A percentile compares a stretch with the other conserved stretches of the same genome.
These are phyloP conservation scores for Iguana delicatissima DNA, from an alignment of 2,797 vertebrate genomes.

Conservation along the genomic window DNA sequence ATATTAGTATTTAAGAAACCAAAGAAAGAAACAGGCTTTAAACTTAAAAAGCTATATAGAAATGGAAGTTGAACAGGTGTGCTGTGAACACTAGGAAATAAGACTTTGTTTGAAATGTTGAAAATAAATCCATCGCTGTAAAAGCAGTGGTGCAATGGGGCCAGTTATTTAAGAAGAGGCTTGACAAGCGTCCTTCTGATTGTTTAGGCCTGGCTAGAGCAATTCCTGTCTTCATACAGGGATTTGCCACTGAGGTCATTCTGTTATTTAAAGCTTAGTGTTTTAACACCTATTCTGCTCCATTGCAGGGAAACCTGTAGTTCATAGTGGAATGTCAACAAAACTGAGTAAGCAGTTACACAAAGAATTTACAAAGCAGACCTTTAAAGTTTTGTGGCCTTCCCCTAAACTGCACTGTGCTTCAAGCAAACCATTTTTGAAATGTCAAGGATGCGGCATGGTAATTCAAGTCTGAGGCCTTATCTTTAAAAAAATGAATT, in stretches of 20 bases:
- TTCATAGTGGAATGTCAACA: constrained; percentile 17
- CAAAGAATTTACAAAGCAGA: background rate
- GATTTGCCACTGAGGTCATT: background rate
- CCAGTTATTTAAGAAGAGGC: background rate
- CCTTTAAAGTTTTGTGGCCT: background rate
- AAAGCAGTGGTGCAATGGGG: background rate
- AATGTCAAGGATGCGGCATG: background rate
- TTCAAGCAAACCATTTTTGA: background rate
- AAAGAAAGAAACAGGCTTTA: background rate
- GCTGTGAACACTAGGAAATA: background rate
- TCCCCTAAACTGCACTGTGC: background rate
- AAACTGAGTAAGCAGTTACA: background rate
- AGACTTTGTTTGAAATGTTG: background rate
- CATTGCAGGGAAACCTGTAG: background rate
- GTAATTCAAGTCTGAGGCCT: background rate
- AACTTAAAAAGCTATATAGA: background rate
- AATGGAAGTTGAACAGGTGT: background rate
- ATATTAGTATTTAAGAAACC: background rate
- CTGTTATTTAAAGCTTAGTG: constrained; percentile 7
- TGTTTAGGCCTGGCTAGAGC: background rate
- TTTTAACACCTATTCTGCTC: background rate
- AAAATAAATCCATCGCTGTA: background rate
- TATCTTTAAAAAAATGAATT: background rate
- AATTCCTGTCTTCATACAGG: constrained; percentile 10
- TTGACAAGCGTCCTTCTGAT: background rate